Evolutionary conservation across 1,140 invertebrate species (phyloP).

Genomic region (Drepana arcuata): DNA sequence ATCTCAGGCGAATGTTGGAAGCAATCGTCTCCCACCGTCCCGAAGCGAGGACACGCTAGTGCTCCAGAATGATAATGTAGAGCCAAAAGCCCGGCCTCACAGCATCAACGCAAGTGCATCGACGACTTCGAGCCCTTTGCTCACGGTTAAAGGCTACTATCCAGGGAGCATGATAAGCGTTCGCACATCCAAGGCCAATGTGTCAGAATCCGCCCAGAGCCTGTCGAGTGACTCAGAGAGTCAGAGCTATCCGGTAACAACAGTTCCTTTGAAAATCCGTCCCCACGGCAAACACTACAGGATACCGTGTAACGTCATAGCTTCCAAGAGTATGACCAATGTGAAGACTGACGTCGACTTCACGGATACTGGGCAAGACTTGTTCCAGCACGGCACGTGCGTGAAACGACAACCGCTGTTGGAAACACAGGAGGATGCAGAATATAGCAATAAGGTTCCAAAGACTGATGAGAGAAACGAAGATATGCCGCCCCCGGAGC

Average conservation of each 20-base stretch:
- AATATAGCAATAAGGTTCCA: constrained; percentile 57
- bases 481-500: constrained; percentile 24
- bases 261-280: constrained; percentile 66
- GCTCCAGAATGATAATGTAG: constrained; percentile 68
- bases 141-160: constrained; percentile 75
- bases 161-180: constrained; percentile 75
- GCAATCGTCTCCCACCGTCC: constrained; percentile 77
- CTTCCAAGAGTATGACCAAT: constrained; percentile 74
- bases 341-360: constrained; percentile 64
- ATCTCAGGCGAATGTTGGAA: constrained; percentile 38
- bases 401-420: constrained; percentile 47
- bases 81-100: constrained; percentile 69
- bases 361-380: constrained; percentile 58
- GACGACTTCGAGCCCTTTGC: constrained; percentile 77
- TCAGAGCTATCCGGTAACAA: constrained; percentile 65
- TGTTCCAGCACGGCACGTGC: constrained; percentile 32
- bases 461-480: constrained; percentile 53
- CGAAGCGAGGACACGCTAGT: constrained; percentile 84
- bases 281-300: constrained; percentile 51
- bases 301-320: constrained; percentile 44
- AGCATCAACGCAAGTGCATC: constrained; percentile 73
- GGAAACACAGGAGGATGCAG: constrained; percentile 48
- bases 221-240: constrained; percentile 76
- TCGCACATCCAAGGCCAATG: constrained; percentile 64
- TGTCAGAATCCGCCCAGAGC: constrained; percentile 74